These are phyloP conservation scores for Heliconius himera DNA, from an alignment of 1,140 invertebrate genomes.

Conservation along the genomic window DNA sequence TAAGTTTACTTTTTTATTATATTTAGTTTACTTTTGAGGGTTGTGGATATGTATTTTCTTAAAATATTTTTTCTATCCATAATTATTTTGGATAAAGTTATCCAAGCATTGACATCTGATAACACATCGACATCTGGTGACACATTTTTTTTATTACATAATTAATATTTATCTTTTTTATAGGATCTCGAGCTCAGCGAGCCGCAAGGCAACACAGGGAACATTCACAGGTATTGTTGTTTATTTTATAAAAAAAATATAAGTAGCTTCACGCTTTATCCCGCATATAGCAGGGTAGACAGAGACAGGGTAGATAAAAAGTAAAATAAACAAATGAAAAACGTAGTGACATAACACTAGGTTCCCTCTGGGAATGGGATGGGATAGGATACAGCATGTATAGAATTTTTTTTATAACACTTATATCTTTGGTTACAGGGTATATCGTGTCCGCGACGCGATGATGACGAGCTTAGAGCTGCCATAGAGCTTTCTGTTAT, in stretches of 20 bases:
- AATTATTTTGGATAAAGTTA: too few relatives aligned
- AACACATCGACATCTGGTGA: too few relatives aligned
- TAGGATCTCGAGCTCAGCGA: conserved; percentile 62
- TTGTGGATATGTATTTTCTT: too few relatives aligned
- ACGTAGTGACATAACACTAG: too few relatives aligned
- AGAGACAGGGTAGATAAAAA: too few relatives aligned
- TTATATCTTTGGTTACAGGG: conserved; percentile 19
- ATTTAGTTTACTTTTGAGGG: too few relatives aligned
- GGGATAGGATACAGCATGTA: not conserved
- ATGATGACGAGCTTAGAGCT: conserved; percentile 59
- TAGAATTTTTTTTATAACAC: not conserved
- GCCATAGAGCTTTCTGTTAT: conserved; percentile 67
- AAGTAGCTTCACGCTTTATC: not conserved
- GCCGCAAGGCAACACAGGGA: conserved; percentile 46
- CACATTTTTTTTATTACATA: not conserved
- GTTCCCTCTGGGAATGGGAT: too few relatives aligned
- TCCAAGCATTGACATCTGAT: too few relatives aligned
- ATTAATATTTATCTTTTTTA: not conserved
- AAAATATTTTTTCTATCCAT: too few relatives aligned
- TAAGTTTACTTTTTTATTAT: too few relatives aligned
- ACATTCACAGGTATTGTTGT: conserved; percentile 37
- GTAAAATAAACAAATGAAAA: too few relatives aligned
- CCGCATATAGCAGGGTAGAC: not conserved
- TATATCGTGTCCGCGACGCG: conserved; percentile 46
- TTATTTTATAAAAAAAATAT: not conserved